Percentiles rank a stretch among this genome's conserved stretches.
These are phyloP conservation scores for Ramazzottius varieornatus DNA, from an alignment of 2,888 invertebrate species.

Conservation along the genomic window DNA sequence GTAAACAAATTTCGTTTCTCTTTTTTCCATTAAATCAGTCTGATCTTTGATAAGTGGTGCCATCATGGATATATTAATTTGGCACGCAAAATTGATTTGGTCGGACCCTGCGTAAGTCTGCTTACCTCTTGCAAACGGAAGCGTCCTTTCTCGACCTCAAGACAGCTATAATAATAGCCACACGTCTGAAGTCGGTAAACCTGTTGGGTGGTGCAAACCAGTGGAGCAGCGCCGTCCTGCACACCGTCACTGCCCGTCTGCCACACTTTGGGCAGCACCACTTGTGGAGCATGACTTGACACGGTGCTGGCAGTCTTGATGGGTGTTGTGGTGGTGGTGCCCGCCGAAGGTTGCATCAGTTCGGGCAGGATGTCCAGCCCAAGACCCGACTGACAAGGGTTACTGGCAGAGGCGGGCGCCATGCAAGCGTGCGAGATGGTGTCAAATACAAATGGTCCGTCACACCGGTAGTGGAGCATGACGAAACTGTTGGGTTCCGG, in stretches of 20 bases:
- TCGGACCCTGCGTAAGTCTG: no score
- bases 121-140: not conserved
- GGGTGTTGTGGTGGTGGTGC: not conserved
- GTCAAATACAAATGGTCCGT: not conserved
- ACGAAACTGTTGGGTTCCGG: conserved; percentile 3
- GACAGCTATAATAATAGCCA: conserved; percentile 1
- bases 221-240: not conserved
- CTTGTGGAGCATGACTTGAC: no score
- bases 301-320: no score
- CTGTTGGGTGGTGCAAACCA: not conserved
- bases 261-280: not conserved
- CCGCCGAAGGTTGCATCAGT: not conserved
- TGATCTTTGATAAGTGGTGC: no score
- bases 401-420: not conserved
- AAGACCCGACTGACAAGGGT: not conserved
- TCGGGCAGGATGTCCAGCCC: not conserved
- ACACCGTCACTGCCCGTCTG: not conserved
- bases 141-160: not conserved
- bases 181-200: conserved; percentile 1
- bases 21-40: no score
- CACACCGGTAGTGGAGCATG: conserved; percentile 3
- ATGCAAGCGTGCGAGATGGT: not conserved
- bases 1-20: no score
- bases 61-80: no score
- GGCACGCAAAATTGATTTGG: no score